Percentiles rank a stretch among this genome's conserved stretches.
Evolutionary conservation across 2,113 vertebrate genomes (phyloP).

Genomic region (Setophaga petechia): DNA sequence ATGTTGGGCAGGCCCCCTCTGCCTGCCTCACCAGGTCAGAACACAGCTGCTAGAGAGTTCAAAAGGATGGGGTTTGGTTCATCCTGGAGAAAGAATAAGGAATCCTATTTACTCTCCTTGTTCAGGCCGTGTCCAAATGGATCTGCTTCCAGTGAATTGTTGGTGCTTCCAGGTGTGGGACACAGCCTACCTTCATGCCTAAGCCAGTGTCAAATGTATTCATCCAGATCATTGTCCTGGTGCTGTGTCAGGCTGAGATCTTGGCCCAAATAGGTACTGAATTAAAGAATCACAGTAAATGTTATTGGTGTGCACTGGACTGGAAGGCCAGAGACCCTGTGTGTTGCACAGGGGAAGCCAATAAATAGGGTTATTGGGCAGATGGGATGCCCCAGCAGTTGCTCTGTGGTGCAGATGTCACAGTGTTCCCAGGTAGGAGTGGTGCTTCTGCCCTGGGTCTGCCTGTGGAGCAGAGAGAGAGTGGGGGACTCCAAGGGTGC

Average conservation of each 20-base stretch:
- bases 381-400: background rate
- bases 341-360: background rate
- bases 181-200: background rate
- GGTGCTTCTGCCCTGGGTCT: background rate
- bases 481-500: background rate
- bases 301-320: background rate
- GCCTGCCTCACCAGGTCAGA: background rate
- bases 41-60: background rate
- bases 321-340: background rate
- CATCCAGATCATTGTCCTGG: fast-evolving
- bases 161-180: background rate
- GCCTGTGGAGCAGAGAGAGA: background rate
- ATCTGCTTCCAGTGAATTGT: background rate
- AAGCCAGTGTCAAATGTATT: background rate
- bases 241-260: background rate
- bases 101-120: background rate
- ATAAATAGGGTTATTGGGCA: background rate
- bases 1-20: background rate
- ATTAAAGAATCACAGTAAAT: background rate
- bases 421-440: background rate
- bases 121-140: background rate
- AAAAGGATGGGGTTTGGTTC: background rate
- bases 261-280: background rate
- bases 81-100: background rate
- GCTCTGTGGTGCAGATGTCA: background rate